Evolutionary conservation across 2,888 invertebrate genomes (phyloP), one percentile per base, ranked within the genome.

Genomic region (Perizoma affinitatum): DNA sequence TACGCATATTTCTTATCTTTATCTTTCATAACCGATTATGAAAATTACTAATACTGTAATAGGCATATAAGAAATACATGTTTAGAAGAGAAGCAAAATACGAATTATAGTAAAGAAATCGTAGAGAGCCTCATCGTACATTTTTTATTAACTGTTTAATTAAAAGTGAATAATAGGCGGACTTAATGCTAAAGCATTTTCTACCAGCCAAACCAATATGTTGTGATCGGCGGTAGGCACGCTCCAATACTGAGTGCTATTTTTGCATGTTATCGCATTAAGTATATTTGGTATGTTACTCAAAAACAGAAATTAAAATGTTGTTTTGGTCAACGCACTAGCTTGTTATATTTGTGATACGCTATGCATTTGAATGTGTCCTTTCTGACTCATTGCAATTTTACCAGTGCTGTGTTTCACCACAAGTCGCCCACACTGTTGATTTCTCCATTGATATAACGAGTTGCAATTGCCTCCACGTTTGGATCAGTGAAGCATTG

Each of bases 381-480:
- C 74, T 73, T 76, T 74, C 75, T 75, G 80, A 80, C 75, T 82
- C 83, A 84, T 74, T 85, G 80, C 80, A 79, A 75, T 80, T 80
- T 76, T 71, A 69, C 69, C 68, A 70, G 68, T 71, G 67, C 66
- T 73, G 68, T 63, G 79, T 88, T 87, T 87, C 85, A 78, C 82
- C 82, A 85, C 56, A 52, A 45, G 63, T 75, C 86, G 82, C 88
- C 88, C 81, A 86, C 87, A 80, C 69, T 67, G 69, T 75, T 78
- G 88, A 88, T 90, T 87, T 88, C 88, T 86, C 88, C 84, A 85
- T 88, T 87, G 84, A 88, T 88, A 84, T 83, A 84, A 85, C 80
- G 79, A 84, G 79, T 77, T 79, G 71, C 82, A 82, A 80, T 83
- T 82, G 82, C 77, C 77, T 78, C 74, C 71, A 70, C 73, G 79